Evolutionary conservation across 2,888 invertebrate species (phyloP).

Genomic region (Ennomos quercinarius): DNA sequence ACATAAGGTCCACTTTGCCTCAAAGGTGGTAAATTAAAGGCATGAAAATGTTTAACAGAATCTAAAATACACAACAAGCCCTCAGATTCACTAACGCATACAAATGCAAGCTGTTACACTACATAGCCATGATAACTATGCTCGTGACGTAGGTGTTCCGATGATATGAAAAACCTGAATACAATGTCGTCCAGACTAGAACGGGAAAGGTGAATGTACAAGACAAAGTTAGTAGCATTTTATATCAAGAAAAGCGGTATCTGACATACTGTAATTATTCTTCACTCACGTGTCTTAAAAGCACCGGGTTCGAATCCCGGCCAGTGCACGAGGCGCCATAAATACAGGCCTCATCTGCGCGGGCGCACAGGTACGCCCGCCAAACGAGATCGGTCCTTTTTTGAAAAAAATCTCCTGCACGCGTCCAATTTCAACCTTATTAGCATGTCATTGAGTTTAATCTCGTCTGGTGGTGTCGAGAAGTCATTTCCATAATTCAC

Average conservation of each 20-base stretch:
- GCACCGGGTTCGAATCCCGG: constrained; percentile 52
- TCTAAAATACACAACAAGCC: neutral
- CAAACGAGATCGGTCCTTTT: constrained; percentile 82
- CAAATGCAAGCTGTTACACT: neutral
- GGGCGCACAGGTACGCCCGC: constrained; percentile 81
- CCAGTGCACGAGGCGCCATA: constrained; percentile 79
- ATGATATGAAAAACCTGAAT: neutral
- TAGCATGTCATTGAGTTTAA: constrained; percentile 44
- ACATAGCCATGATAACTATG: constrained; percentile 22
- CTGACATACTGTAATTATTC: constrained; percentile 27
- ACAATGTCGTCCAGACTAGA: neutral
- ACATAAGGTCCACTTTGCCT: constrained; percentile 26
- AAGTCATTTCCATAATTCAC: constrained; percentile 77
- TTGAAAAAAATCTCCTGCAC: constrained; percentile 56
- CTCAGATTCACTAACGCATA: neutral
- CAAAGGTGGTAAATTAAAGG: constrained; percentile 22
- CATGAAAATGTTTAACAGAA: constrained; percentile 9
- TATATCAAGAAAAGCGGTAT: constrained; percentile 20
- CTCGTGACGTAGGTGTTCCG: neutral
- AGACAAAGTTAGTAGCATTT: constrained; percentile 4
- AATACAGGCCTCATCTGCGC: constrained; percentile 82
- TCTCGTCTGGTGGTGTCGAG: constrained; percentile 43
- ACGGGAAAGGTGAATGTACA: constrained; percentile 21
- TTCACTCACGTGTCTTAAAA: constrained; percentile 38
- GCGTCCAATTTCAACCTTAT: constrained; percentile 54